These are phyloP conservation scores for Enteromius treurensis DNA, from an alignment of 2,797 vertebrate species.

Conservation along the genomic window DNA sequence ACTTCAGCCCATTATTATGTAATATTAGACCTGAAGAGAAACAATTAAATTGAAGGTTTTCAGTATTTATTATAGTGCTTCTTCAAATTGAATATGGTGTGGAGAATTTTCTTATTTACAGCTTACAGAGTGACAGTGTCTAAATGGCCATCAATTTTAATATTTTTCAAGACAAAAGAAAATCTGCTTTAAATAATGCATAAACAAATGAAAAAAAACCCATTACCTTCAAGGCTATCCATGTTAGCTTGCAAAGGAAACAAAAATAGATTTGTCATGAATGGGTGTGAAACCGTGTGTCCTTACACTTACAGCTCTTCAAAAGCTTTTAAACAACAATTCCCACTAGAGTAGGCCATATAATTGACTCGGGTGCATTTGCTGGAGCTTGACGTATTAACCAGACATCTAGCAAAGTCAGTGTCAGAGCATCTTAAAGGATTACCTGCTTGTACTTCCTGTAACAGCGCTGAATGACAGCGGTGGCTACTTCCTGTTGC, in stretches of 20 bases:
- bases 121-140: background rate
- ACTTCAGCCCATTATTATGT: background rate
- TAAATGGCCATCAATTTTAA: background rate
- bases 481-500: slow-evolving; percentile 97
- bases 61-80: background rate
- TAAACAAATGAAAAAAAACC: background rate
- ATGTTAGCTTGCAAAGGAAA: slow-evolving; percentile 94
- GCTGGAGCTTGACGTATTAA: slow-evolving; percentile 1
- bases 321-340: background rate
- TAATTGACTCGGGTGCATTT: slow-evolving; percentile 1
- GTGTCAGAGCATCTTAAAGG: slow-evolving; percentile 10
- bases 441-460: slow-evolving; percentile 99
- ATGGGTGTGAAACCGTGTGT: slow-evolving; percentile 8
- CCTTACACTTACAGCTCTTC: background rate
- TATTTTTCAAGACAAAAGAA: background rate
- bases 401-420: slow-evolving; percentile 22
- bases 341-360: background rate
- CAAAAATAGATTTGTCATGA: slow-evolving; percentile 62
- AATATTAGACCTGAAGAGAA: slow-evolving; percentile 2
- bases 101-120: background rate
- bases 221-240: slow-evolving; percentile 99
- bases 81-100: background rate
- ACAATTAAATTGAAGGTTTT: background rate
- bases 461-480: slow-evolving; percentile 98
- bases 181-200: slow-evolving; percentile 7